Conservation (phyloP, 1,140 invertebrate genomes). For the Rhizoglyphus robini region DNA sequence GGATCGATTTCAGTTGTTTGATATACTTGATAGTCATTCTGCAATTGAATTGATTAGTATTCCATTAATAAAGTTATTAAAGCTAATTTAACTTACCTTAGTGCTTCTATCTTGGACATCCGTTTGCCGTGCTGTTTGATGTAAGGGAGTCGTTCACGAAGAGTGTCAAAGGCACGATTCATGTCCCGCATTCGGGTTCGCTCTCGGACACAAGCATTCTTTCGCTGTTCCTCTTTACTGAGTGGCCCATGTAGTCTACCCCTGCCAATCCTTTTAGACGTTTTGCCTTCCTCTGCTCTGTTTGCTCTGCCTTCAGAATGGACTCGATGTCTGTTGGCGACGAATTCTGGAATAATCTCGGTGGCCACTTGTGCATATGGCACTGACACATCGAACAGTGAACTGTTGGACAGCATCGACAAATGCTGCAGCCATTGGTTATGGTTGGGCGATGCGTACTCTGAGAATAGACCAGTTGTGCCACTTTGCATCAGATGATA, state of each 20-base stretch:
- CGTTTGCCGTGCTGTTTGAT: conserved; percentile 73
- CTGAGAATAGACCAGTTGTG: no score
- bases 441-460: no score
- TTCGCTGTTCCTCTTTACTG: conserved; percentile 39
- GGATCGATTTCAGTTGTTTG: conserved; percentile 4
- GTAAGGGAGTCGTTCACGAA: conserved; percentile 58
- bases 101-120: conserved; percentile 68
- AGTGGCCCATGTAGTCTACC: conserved; percentile 3
- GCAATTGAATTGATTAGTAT: neutral
- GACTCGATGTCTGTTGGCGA: no score
- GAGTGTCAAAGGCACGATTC: conserved; percentile 65
- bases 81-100: conserved; percentile 44
- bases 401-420: neutral
- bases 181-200: conserved; percentile 71
- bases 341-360: neutral
- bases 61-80: neutral
- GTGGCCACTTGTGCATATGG: neutral
- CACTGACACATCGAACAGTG: neutral
- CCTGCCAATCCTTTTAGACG: neutral
- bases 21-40: conserved; percentile 10
- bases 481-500: no score
- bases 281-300: neutral
- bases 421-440: neutral
- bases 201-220: conserved; percentile 68
- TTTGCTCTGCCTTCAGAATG: neutral